These are phyloP conservation scores for Hippocampus mohnikei DNA, from an alignment of 2,113 vertebrate genomes.

Conservation along the genomic window DNA sequence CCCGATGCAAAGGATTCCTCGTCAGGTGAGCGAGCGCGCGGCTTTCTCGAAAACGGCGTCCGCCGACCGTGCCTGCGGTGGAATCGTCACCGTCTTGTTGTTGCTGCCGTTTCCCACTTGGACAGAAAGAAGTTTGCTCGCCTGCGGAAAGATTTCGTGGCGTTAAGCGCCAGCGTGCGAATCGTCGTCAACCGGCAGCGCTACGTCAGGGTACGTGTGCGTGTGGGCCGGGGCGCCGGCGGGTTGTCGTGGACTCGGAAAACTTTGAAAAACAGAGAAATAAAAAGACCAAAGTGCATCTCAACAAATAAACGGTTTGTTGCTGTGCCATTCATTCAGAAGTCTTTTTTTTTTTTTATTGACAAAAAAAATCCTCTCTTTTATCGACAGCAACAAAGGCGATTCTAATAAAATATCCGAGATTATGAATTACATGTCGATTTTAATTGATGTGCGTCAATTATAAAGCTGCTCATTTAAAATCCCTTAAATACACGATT, in stretches of 20 bases:
- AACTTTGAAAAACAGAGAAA: too few relatives aligned
- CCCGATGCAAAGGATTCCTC: slow-evolving; percentile 78
- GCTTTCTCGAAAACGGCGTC: neutral
- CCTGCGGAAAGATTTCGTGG: slow-evolving; percentile 79
- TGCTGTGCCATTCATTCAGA: too few relatives aligned
- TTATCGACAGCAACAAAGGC: too few relatives aligned
- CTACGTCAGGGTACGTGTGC: slow-evolving; percentile 84
- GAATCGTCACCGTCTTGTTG: neutral
- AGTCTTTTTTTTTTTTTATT: too few relatives aligned
- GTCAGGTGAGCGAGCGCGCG: slow-evolving; percentile 72
- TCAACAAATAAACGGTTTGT: neutral
- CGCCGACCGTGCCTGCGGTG: neutral
- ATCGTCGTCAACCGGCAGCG: slow-evolving; percentile 81
- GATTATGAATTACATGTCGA: too few relatives aligned
- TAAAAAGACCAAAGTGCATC: too few relatives aligned
- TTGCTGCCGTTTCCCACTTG: neutral
- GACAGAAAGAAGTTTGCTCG: slow-evolving; percentile 70
- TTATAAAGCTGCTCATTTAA: too few relatives aligned
- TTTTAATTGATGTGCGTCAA: too few relatives aligned
- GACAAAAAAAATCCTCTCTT: too few relatives aligned
- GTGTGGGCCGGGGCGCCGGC: neutral
- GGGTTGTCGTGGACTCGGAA: too few relatives aligned
- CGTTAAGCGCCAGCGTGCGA: slow-evolving; percentile 78
- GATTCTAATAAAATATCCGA: too few relatives aligned
- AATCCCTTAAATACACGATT: too few relatives aligned